A percentile compares a stretch with the other conserved stretches of the same genome.
phyloP scores from a whole-genome alignment of 1,140 invertebrate species.

The Globodera rostochiensis region DNA sequence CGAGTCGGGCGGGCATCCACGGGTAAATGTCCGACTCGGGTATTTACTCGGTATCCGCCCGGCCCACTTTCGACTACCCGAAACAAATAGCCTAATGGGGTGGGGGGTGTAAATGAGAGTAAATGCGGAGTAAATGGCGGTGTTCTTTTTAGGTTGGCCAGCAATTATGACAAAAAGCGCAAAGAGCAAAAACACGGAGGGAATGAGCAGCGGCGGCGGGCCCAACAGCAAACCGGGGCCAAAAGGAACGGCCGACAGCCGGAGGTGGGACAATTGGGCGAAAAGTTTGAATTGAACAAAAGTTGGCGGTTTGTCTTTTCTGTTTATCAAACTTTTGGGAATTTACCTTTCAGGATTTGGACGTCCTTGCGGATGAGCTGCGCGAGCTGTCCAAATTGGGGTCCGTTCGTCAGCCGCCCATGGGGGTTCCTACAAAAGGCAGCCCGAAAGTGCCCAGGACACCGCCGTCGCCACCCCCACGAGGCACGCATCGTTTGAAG shows the following conservation, averaged over 20 bases:
- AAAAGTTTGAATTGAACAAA: constrained; percentile 14
- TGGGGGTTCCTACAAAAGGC: constrained; percentile 13
- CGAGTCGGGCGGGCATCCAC: no score
- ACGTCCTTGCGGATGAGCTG: constrained; percentile 59
- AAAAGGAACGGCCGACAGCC: constrained; percentile 39
- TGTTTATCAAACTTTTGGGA: neutral
- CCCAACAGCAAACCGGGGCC: constrained; percentile 21
- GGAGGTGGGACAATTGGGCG: constrained; percentile 39
- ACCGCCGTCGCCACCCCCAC: constrained; percentile 79
- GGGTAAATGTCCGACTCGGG: no score
- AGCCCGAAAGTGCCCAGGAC: neutral
- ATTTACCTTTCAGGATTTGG: constrained; percentile 49
- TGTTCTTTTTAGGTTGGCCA: constrained; percentile 36
- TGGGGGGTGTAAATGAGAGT: no score
- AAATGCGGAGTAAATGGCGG: neutral
- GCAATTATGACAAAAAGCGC: constrained; percentile 59
- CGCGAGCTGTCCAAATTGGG: constrained; percentile 52
- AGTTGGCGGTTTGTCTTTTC: neutral
- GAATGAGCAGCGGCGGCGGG: constrained; percentile 26
- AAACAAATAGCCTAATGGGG: no score
- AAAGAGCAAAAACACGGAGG: constrained; percentile 42
- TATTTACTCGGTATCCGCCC: neutral
- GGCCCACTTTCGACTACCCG: no score
- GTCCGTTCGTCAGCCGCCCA: neutral
- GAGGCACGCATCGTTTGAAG: constrained; percentile 38